Evolutionary conservation across 1,140 invertebrate genomes (phyloP).

Genomic region (Temnothorax curvispinosus): DNA sequence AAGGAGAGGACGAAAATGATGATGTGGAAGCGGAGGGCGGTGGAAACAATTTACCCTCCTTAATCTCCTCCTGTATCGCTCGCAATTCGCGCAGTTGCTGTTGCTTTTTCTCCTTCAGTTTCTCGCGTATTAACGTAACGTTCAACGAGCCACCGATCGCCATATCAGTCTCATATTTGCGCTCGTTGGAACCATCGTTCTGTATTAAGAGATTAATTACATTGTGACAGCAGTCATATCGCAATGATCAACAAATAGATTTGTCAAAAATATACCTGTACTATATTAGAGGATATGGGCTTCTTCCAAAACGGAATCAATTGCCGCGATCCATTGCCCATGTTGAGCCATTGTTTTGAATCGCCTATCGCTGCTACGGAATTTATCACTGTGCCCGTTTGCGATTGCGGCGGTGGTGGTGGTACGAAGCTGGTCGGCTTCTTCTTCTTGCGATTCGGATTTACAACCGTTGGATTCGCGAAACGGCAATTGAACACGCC

Average conservation of each 20-base stretch:
- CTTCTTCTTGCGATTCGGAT: conserved; percentile 93
- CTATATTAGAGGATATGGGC: conserved; percentile 87
- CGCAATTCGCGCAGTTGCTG: conserved; percentile 94
- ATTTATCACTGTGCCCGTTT: conserved; percentile 67
- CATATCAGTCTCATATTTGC: conserved; percentile 89
- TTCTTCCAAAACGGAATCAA: conserved; percentile 93
- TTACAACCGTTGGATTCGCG: conserved; percentile 88
- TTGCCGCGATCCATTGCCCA: conserved; percentile 77
- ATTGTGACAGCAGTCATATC: background rate
- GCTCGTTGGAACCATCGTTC: conserved; percentile 86
- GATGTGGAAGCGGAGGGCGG: conserved; percentile 84
- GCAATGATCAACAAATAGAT: background rate
- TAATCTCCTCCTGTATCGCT: conserved; percentile 95
- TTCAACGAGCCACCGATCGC: conserved; percentile 90
- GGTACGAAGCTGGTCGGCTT: conserved; percentile 95
- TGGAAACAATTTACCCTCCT: conserved; percentile 91
- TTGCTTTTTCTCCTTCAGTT: conserved; percentile 95
- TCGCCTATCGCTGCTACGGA: conserved; percentile 74
- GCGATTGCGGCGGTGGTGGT: conserved; percentile 87
- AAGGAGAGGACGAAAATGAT: conserved; percentile 78
- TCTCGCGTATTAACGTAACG: conserved; percentile 93
- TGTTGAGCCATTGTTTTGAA: conserved; percentile 79
- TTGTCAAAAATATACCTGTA: conserved; percentile 42
- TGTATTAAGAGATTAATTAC: conserved; percentile 70
- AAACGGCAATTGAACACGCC: conserved; percentile 96